Evolutionary conservation across 2,888 invertebrate species (phyloP).

Genomic region (Hirudinaria manillensis): DNA sequence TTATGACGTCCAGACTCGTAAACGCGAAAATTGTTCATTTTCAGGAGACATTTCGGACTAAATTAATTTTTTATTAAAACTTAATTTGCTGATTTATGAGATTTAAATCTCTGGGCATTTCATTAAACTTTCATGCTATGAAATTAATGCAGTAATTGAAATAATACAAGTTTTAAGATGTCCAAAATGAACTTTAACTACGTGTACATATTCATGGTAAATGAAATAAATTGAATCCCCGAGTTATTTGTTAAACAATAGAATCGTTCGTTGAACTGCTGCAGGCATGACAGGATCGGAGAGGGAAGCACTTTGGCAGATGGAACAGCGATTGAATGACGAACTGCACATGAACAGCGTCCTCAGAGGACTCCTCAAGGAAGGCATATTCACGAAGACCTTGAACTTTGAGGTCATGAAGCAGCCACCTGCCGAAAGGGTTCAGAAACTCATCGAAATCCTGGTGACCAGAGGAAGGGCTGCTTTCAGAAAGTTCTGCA

Average conservation of each 20-base stretch:
- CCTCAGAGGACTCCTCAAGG: conserved; percentile 37
- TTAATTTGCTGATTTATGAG: too few species aligned
- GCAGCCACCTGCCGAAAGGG: conserved; percentile 34
- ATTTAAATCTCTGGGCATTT: too few species aligned
- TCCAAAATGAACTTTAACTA: too few species aligned
- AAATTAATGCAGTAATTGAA: too few species aligned
- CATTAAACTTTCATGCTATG: too few species aligned
- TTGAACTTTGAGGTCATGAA: conserved; percentile 41
- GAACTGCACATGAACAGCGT: conserved; percentile 37
- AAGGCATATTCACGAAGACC: conserved; percentile 39
- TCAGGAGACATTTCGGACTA: too few species aligned
- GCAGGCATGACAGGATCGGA: conserved; percentile 36
- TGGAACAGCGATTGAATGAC: conserved; percentile 33
- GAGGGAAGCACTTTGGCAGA: conserved; percentile 35
- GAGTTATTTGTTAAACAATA: background rate
- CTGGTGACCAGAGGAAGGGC: conserved; percentile 36
- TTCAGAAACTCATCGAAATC: conserved; percentile 37
- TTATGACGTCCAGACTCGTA: too few species aligned
- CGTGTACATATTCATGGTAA: too few species aligned
- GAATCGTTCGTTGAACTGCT: background rate
- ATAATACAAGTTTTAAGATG: too few species aligned
- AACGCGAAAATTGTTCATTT: too few species aligned
- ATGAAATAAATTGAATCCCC: background rate
- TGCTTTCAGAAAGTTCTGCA: conserved; percentile 39
- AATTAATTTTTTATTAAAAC: too few species aligned